A percentile compares a stretch with the other conserved stretches of the same genome.
These are phyloP conservation scores for Watsonalla cultraria DNA, from an alignment of 2,888 invertebrate genomes.

Conservation along the genomic window DNA sequence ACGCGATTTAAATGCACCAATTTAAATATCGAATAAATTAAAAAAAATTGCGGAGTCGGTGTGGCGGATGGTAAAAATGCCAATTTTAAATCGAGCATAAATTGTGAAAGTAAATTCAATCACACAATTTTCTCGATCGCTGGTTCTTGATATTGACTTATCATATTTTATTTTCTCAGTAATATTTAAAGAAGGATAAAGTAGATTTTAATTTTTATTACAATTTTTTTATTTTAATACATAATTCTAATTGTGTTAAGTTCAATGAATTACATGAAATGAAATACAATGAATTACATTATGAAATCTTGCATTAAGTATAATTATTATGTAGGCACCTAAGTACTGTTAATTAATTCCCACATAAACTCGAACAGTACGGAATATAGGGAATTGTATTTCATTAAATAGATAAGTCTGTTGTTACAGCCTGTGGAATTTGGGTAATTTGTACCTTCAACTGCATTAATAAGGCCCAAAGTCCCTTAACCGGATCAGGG, in stretches of 20 bases:
- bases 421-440: not conserved
- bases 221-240: too few species aligned
- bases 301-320: not conserved
- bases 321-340: too few species aligned
- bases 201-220: too few species aligned
- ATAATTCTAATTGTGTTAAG: too few species aligned
- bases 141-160: too few species aligned
- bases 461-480: not conserved
- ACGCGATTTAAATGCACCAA: constrained; percentile 42
- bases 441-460: not conserved
- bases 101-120: too few species aligned
- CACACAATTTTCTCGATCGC: too few species aligned
- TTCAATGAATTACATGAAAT: too few species aligned
- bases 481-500: not conserved
- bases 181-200: too few species aligned
- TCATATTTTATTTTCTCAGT: too few species aligned
- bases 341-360: not conserved
- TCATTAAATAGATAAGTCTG: not conserved
- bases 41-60: constrained; percentile 9
- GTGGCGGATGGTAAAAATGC: not conserved
- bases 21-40: constrained; percentile 35
- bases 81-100: not conserved
- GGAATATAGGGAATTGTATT: not conserved
- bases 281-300: too few species aligned
- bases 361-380: not conserved